Percentiles rank a stretch among this genome's conserved stretches.
Conservation (phyloP, 2,113 vertebrate species). For the Regulus satrapa region DNA sequence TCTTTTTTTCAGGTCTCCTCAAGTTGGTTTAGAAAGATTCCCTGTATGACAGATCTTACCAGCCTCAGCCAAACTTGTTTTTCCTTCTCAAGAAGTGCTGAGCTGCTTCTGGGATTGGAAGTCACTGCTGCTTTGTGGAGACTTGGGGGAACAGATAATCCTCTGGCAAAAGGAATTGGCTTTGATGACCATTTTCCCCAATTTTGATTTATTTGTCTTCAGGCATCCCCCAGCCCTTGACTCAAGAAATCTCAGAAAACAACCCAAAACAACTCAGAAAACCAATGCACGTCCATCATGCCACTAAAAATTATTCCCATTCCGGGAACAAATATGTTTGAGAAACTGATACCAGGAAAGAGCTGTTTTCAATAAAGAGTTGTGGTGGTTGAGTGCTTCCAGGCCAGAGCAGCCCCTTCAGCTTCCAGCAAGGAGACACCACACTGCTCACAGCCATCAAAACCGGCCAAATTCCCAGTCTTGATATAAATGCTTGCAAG, state of each 20-base stretch:
- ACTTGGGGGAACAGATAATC: slow-evolving; percentile 33
- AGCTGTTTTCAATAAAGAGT: background rate
- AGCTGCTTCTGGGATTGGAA: background rate
- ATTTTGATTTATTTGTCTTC: background rate
- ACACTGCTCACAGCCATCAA: background rate
- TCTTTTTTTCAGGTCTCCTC: background rate
- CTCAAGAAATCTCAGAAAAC: slow-evolving; percentile 11
- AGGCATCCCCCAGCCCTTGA: background rate
- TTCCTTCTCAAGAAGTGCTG: background rate
- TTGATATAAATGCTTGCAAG: background rate
- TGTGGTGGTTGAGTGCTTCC: background rate
- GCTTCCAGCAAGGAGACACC: background rate
- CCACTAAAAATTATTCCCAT: background rate
- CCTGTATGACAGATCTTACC: background rate
- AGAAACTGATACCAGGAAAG: background rate
- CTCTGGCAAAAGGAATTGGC: background rate
- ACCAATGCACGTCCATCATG: background rate
- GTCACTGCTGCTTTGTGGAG: background rate
- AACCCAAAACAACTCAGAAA: background rate
- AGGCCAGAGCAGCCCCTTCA: background rate
- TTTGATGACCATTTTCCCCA: background rate
- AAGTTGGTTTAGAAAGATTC: background rate
- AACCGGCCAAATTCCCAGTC: background rate
- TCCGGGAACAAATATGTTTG: background rate
- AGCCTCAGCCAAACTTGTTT: background rate